Percentiles rank a stretch among this genome's conserved stretches.
Evolutionary conservation across 2,797 vertebrate species (phyloP).

Genomic region (Meriones psammophilus): DNA sequence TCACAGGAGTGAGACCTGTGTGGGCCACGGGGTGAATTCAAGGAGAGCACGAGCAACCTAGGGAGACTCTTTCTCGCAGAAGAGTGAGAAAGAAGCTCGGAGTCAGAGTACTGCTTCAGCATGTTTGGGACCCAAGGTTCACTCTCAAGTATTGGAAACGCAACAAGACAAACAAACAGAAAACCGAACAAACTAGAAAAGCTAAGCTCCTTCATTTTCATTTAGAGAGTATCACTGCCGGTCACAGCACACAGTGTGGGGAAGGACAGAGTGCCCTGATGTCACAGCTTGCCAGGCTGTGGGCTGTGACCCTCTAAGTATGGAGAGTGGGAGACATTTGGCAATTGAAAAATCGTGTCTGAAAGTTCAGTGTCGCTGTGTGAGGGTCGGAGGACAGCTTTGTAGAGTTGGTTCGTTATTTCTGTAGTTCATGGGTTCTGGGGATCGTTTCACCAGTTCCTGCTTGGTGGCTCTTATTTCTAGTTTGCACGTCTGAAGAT

Average conservation of each 20-base stretch:
- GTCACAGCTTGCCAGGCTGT: not conserved
- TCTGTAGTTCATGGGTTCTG: not conserved
- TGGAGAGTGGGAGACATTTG: not conserved
- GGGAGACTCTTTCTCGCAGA: not conserved
- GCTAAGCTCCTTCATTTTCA: slow-evolving; percentile 2
- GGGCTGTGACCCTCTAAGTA: no score
- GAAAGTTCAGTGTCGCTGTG: not conserved
- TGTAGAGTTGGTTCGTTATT: not conserved
- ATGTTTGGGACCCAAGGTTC: not conserved
- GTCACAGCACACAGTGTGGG: not conserved
- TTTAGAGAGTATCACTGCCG: not conserved
- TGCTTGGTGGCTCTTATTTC: not conserved
- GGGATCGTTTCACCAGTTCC: not conserved
- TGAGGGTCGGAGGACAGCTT: not conserved
- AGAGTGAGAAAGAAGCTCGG: not conserved
- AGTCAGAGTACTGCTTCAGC: no score
- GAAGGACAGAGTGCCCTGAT: not conserved
- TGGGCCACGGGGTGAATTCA: not conserved
- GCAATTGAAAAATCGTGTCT: not conserved
- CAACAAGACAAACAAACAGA: not conserved
- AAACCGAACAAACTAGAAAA: not conserved
- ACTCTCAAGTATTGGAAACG: not conserved
- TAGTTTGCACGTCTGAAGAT: not conserved
- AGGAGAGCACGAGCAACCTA: not conserved
- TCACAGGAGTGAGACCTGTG: not conserved